Conservation (phyloP, 2,888 invertebrate species). For the Spisula subtruncata region DNA sequence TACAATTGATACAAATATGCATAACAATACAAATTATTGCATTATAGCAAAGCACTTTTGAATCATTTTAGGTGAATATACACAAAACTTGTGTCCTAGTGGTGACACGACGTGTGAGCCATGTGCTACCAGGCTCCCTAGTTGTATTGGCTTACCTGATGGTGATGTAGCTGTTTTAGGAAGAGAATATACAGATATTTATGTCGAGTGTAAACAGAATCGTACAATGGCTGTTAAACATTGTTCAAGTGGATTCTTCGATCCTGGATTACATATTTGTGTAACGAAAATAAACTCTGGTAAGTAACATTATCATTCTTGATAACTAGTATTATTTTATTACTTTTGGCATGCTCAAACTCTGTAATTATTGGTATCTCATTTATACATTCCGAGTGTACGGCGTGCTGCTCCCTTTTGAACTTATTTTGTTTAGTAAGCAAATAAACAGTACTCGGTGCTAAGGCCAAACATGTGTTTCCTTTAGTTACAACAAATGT, state of each 20-base stretch:
- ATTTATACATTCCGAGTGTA: too few species aligned
- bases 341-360: too few species aligned
- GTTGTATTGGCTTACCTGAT: conserved; percentile 73
- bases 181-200: conserved; percentile 65
- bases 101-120: conserved; percentile 60
- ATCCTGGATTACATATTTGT: conserved; percentile 64
- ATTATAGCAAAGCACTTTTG: too few species aligned
- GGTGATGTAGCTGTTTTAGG: conserved; percentile 64
- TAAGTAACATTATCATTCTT: conserved; percentile 35
- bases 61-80: conserved; percentile 54
- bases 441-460: too few species aligned
- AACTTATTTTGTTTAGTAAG: too few species aligned
- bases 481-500: too few species aligned
- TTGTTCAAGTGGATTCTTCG: conserved; percentile 68
- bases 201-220: conserved; percentile 71
- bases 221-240: conserved; percentile 67
- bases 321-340: too few species aligned
- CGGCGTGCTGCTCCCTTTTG: too few species aligned
- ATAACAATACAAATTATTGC: too few species aligned
- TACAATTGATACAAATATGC: too few species aligned
- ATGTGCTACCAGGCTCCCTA: conserved; percentile 68
- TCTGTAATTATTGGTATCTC: too few species aligned
- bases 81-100: conserved; percentile 63
- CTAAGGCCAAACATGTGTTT: too few species aligned
- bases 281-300: conserved; percentile 67